phyloP scores from a whole-genome alignment of 2,888 invertebrate species.

The Ornithoptera priamus region DNA sequence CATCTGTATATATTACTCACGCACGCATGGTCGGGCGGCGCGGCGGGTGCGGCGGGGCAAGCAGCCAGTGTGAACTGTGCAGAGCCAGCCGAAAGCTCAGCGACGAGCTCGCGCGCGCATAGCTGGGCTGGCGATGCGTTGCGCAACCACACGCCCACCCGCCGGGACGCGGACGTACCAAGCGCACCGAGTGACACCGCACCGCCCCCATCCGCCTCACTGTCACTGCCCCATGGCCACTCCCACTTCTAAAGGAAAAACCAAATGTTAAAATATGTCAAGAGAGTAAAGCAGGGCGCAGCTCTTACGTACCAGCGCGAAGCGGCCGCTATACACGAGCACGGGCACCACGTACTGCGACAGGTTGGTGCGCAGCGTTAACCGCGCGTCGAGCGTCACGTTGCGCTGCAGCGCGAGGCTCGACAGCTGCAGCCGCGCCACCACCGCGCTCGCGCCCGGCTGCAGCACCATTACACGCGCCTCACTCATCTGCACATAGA shows the following conservation, averaged over 20 bases:
- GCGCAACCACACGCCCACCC: constrained; percentile 77
- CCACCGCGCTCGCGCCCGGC: not conserved
- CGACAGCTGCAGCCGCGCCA: constrained; percentile 39
- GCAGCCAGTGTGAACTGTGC: constrained; percentile 33
- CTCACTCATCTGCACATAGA: not conserved
- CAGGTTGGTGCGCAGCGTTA: constrained; percentile 73
- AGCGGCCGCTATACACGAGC: constrained; percentile 64
- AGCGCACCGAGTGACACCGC: constrained; percentile 83
- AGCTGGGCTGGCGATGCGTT: constrained; percentile 54
- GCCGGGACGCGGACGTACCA: constrained; percentile 82
- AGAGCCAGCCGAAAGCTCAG: constrained; percentile 44
- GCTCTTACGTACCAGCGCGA: constrained; percentile 49
- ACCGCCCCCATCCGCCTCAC: constrained; percentile 34
- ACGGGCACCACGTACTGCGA: constrained; percentile 69
- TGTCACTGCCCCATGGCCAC: constrained; percentile 46
- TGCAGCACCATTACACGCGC: not conserved
- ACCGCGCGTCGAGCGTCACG: constrained; percentile 32
- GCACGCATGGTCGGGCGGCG: constrained; percentile 37
- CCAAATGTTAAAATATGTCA: not conserved
- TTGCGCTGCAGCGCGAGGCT: constrained; percentile 31
- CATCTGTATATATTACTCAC: constrained; percentile 22
- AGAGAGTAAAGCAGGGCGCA: not conserved
- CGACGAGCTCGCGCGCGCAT: constrained; percentile 44
- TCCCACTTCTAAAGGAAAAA: constrained; percentile 55
- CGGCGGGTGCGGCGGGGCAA: constrained; percentile 30